phyloP scores from a whole-genome alignment of 2,888 invertebrate genomes.

The Beris morrisii region DNA sequence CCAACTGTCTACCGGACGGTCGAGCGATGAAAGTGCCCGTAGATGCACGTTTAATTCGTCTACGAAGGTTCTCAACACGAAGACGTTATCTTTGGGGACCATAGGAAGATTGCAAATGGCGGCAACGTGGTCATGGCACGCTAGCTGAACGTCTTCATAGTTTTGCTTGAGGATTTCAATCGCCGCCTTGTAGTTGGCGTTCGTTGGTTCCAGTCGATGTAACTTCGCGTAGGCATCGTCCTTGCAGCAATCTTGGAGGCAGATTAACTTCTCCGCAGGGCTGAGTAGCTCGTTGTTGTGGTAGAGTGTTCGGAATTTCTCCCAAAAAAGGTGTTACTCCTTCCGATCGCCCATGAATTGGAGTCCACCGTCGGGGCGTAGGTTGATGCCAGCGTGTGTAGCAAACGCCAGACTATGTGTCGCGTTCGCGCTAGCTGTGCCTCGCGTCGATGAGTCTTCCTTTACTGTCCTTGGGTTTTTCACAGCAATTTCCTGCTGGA shows the following conservation, averaged over 20 bases:
- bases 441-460: too few relatives aligned
- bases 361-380: background rate
- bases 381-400: too few relatives aligned
- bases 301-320: background rate
- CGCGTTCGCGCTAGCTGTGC: too few relatives aligned
- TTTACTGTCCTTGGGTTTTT: too few relatives aligned
- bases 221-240: background rate
- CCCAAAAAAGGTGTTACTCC: background rate
- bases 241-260: background rate
- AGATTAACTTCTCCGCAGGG: background rate
- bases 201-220: background rate
- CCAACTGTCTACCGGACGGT: too few relatives aligned
- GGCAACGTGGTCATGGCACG: background rate
- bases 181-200: background rate
- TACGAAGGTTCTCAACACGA: too few relatives aligned
- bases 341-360: background rate
- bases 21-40: too few relatives aligned
- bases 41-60: too few relatives aligned
- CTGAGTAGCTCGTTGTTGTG: background rate
- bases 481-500: too few relatives aligned
- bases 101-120: too few relatives aligned
- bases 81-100: too few relatives aligned
- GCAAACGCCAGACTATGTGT: too few relatives aligned
- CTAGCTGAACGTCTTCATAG: background rate
- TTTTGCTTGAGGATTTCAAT: conserved; percentile 12